phyloP scores from a whole-genome alignment of 2,113 vertebrate genomes.

The Daubentonia madagascariensis region DNA sequence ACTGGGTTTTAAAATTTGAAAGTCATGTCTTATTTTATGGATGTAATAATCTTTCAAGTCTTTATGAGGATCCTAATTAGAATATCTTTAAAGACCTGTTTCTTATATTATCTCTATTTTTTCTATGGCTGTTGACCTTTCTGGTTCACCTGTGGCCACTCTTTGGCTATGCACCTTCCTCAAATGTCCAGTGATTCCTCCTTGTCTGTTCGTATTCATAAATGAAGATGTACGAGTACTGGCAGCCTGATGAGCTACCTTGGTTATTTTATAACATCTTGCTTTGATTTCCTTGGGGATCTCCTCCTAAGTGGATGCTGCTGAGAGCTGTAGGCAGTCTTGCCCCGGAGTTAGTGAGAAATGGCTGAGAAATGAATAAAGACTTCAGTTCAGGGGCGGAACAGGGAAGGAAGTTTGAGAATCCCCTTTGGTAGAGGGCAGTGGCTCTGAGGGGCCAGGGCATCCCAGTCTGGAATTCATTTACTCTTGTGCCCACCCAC shows the following conservation, averaged over 20 bases:
- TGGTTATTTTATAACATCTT: not conserved
- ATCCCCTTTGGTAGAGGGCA: not conserved
- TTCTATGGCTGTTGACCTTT: not conserved
- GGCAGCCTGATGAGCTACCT: not conserved
- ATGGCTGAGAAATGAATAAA: not conserved
- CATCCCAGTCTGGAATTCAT: not conserved
- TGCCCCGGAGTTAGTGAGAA: not conserved
- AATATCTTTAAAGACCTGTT: not conserved
- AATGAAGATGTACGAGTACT: not conserved
- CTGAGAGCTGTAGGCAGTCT: not conserved
- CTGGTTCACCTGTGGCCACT: not conserved
- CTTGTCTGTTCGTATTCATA: not conserved
- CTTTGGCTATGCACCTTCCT: not conserved
- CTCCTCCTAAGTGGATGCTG: too few relatives aligned
- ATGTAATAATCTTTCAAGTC: not conserved
- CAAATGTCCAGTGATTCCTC: accelerated
- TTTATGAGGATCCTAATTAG: not conserved
- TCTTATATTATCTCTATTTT: not conserved
- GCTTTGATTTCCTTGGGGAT: not conserved
- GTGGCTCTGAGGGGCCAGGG: not conserved
- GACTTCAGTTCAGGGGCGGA: not conserved
- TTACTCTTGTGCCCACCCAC: not conserved
- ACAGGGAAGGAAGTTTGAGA: not conserved
- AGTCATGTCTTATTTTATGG: not conserved
- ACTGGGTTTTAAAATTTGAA: constrained; percentile 10